Base-by-base conservation (phyloP, 2,888 invertebrate species). In the Biston betularia region DNA sequence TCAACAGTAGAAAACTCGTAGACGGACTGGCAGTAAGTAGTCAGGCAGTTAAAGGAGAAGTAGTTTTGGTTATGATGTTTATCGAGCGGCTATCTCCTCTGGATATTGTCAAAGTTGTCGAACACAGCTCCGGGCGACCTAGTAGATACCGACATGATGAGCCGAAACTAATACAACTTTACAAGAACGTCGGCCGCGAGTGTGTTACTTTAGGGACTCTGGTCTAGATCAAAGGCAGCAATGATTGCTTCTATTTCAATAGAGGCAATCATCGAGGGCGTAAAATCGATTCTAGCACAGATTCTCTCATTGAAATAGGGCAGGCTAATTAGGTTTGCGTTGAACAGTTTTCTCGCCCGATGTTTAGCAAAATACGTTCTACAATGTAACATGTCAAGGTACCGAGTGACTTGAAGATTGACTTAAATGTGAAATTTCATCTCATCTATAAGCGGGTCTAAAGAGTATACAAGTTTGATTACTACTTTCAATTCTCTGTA, bases 81-180 rank as follows among this genome's bases (percentile, higher is more conserved):
- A 72, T 70, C 72, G 70, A 74, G 75, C 71, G 80, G 73, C 77
- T 76, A 74, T 77, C 78, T 66, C 75, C 73, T 75, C 73, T 78
- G 75, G 79, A 80, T 86, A 85, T 87, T 83, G 83, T 79, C 79
- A 78, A 87, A 87, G 85, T 87, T 85, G 79, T 80, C 72, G 72
- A 78, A 80, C 73, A 74, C 71, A 69, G 73, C 74, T 70, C 63
- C 34, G 42, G 67, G 70, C 75, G 70, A 67, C 72, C 65, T n/a
- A 24, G 24, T 44, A 11, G 15, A 38, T 75, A 6, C 75, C 68
- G 77, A 67, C 75, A 74, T 77, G 79, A 80, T 75, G 80, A 79
- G 79, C 74, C 72, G 72, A 82, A 88, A 88, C 87, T 88, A 87
- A 87, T 87, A 78, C 84, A 87, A 88, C 82, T 87, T 87, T 69